A percentile compares a stretch with the other conserved stretches of the same genome.
These are phyloP conservation scores for Synanthedon andrenaeformis DNA, from an alignment of 2,888 invertebrate species.

Conservation along the genomic window DNA sequence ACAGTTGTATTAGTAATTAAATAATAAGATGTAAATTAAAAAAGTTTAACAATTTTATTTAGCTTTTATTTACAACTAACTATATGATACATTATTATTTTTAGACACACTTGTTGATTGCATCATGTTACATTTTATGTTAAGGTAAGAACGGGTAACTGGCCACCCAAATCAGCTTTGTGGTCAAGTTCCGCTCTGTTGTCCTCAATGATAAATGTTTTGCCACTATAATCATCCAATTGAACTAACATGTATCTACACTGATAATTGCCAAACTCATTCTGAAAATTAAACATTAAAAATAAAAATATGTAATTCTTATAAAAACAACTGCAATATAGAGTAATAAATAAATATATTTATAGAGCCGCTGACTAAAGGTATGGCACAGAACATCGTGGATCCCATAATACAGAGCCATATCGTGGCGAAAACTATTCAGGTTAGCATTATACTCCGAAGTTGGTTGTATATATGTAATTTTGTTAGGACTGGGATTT, in stretches of 20 bases:
- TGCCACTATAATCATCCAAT: slow-evolving; percentile 80
- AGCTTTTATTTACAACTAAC: too few relatives aligned
- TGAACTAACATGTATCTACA: slow-evolving; percentile 88
- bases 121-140: slow-evolving; percentile 7
- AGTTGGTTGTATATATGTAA: too few relatives aligned
- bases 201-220: slow-evolving; percentile 83
- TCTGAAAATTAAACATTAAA: slow-evolving; percentile 63
- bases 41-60: too few relatives aligned
- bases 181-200: slow-evolving; percentile 70
- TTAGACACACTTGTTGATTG: too few relatives aligned
- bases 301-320: neutral
- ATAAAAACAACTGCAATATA: slow-evolving; percentile 11
- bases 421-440: too few relatives aligned
- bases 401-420: too few relatives aligned
- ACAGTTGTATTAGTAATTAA: too few relatives aligned
- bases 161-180: slow-evolving; percentile 23
- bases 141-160: slow-evolving; percentile 37
- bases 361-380: neutral
- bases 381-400: neutral
- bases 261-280: slow-evolving; percentile 79
- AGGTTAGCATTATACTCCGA: too few relatives aligned
- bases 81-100: too few relatives aligned
- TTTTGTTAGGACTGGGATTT: too few relatives aligned
- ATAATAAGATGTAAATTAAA: too few relatives aligned
- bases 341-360: neutral